Percentiles rank a stretch among this genome's conserved stretches.
Conservation (phyloP, 2,113 vertebrate genomes). For the Ceyx cyanopectus region DNA sequence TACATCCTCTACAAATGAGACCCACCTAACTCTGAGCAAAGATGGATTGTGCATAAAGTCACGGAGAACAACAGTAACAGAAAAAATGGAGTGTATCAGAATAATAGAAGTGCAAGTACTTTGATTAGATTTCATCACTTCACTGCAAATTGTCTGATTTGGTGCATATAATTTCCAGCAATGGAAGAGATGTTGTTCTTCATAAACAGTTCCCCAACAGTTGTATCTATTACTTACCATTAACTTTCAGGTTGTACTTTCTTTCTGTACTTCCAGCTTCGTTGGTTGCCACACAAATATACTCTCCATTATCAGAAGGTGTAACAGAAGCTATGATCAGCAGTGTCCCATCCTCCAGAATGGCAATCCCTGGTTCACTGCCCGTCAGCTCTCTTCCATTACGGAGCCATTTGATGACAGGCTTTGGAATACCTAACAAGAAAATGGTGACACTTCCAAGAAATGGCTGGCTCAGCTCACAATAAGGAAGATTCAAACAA, state of each 20-base stretch:
- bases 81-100: background rate
- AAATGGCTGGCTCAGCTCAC: fast-evolving
- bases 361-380: slow-evolving; percentile 86
- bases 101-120: background rate
- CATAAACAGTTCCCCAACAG: background rate
- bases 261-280: slow-evolving; percentile 92
- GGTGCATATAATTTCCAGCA: background rate
- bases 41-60: background rate
- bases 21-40: background rate
- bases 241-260: slow-evolving; percentile 93
- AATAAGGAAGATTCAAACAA: background rate
- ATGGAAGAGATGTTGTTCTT: background rate
- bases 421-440: slow-evolving; percentile 87
- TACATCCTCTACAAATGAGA: background rate
- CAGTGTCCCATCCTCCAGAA: slow-evolving; percentile 86
- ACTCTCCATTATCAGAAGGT: slow-evolving; percentile 88
- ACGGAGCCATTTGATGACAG: slow-evolving; percentile 89
- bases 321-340: slow-evolving; percentile 87
- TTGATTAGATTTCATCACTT: background rate
- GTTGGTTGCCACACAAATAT: slow-evolving; percentile 89
- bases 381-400: slow-evolving; percentile 89
- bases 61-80: background rate
- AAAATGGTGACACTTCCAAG: background rate
- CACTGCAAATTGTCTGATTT: background rate
- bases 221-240: slow-evolving; percentile 78